These are phyloP conservation scores for Chionomys nivalis DNA, from an alignment of 2,113 vertebrate species.

Conservation along the genomic window DNA sequence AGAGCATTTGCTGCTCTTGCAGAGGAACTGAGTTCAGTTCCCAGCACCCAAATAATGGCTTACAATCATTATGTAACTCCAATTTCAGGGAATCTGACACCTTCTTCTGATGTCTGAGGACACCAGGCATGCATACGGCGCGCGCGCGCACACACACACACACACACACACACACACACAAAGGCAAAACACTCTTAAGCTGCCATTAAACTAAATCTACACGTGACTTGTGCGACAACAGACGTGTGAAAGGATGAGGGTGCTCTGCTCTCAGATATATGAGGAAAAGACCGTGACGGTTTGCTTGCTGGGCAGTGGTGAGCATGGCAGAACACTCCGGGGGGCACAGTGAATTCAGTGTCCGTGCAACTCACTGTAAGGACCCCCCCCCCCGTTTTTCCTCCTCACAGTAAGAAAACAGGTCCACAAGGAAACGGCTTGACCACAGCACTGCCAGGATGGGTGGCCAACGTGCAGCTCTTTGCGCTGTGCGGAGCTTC, in stretches of 20 bases:
- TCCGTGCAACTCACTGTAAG: neutral
- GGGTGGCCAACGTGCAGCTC: neutral
- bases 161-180: neutral
- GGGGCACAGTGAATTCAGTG: neutral
- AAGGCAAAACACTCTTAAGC: neutral
- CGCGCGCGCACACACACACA: neutral
- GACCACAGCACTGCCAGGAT: neutral
- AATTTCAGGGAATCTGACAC: neutral
- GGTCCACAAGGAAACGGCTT: neutral
- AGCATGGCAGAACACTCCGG: neutral
- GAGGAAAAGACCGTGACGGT: neutral
- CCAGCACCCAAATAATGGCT: neutral
- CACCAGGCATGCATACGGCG: neutral
- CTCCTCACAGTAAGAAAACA: constrained; percentile 7
- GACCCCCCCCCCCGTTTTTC: neutral
- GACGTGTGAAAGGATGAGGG: neutral
- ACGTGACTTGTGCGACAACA: neutral
- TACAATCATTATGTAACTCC: neutral
- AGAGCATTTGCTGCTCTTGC: neutral
- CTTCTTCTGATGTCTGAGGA: neutral
- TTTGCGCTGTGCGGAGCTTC: neutral
- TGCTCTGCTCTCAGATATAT: fast-evolving
- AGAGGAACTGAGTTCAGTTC: neutral
- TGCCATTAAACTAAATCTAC: neutral
- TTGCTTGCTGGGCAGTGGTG: neutral